Evolutionary conservation across 2,113 vertebrate species (phyloP), one percentile per base, ranked within the genome.

Genomic region (Microtus oregoni): DNA sequence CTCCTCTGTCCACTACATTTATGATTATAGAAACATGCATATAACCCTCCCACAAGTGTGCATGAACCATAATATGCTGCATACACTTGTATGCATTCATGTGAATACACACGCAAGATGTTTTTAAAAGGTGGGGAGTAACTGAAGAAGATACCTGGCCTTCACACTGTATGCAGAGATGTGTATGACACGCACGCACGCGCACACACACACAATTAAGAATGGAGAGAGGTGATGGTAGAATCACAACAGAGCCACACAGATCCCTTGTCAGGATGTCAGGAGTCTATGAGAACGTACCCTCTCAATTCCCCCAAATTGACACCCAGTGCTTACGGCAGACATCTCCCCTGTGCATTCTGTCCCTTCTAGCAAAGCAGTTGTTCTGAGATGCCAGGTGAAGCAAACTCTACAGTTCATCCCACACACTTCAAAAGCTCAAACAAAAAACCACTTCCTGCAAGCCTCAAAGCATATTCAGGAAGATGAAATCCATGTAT

Each of bases 371-470:
- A 38, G 28, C 52, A 47, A 35, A 15, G 52, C 47, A 52, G 3
- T 3, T 6, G 0, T 15, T 72, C 24, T 26, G 20, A 0, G 61
- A 61, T 52, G 26, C 63, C 22, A 41, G 4, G 0, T 1, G 79
- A 19, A 44, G 55, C 20, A 30, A 38, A 35, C 4, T 3, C 77
- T 26, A 10, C 0, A 9, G 6, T 0, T 50, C 1, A 30, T 4
- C 20, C 3, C 7, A 11, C 0, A 1, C 0, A 47, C 73, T 91
- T 41, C n/a, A 89, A 79, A 0, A 5, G 12, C 44, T 30, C 15
- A 5, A 12, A 44, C 22, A 24, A 24, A 32, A 55, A 87, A 35
- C 30, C 7, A 20, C 55, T 13, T 8, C 47, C 50, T 26, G 12
- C 22, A 73, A 22, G 35, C 47, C 58, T 55, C 12, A 7, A 68